phyloP scores from a whole-genome alignment of 1,140 invertebrate genomes.

The Caenorhabditis tropicalis region DNA sequence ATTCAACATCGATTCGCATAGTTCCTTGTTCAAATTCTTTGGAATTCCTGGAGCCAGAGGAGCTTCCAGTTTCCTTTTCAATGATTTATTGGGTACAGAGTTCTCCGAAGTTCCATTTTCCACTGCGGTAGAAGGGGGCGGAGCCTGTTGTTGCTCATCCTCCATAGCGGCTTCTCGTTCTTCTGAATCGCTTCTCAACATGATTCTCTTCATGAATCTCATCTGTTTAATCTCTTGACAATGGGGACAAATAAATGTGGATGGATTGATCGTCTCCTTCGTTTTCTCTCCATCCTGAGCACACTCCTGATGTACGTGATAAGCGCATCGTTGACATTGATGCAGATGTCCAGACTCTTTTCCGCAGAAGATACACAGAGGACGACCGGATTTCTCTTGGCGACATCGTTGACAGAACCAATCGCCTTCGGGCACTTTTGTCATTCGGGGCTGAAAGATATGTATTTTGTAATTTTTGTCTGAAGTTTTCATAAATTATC shows the following conservation, averaged over 20 bases:
- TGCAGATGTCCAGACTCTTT: slow-evolving; percentile 23
- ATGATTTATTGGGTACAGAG: too few relatives aligned
- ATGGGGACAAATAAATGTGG: background rate
- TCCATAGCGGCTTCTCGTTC: slow-evolving; percentile 35
- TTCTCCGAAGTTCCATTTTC: background rate
- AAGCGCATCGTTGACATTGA: slow-evolving; percentile 32
- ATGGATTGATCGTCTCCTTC: background rate
- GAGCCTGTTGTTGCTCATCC: background rate
- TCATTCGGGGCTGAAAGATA: slow-evolving; percentile 34
- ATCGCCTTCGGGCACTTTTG: slow-evolving; percentile 46
- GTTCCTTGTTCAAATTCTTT: background rate
- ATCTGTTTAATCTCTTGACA: slow-evolving; percentile 22
- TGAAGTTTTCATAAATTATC: too few relatives aligned
- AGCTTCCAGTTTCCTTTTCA: slow-evolving; percentile 47
- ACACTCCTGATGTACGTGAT: slow-evolving; percentile 45
- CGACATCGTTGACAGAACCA: slow-evolving; percentile 47
- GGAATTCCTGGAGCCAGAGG: background rate
- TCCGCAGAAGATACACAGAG: slow-evolving; percentile 40
- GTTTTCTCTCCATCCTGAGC: background rate
- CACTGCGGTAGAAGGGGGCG: background rate
- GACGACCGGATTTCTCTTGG: slow-evolving; percentile 16
- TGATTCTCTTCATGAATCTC: background rate
- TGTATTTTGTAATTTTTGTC: too few relatives aligned
- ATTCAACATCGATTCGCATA: slow-evolving; percentile 42
- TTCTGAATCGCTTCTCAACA: slow-evolving; percentile 40